Evolutionary conservation across 2,888 invertebrate genomes (phyloP), one percentile per base, ranked within the genome.

Genomic region (Stenodera caucasica): DNA sequence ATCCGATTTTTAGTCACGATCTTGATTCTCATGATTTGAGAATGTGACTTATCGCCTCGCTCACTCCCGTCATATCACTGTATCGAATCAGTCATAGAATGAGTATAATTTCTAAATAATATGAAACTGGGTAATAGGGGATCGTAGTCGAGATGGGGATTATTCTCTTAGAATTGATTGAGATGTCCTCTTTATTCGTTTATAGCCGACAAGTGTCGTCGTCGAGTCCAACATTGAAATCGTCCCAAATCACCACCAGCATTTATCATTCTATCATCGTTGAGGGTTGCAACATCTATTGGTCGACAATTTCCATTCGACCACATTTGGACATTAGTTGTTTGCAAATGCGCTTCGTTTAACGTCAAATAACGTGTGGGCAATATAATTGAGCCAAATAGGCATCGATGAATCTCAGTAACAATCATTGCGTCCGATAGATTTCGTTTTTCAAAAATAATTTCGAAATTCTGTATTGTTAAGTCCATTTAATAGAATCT

Each of bases 271-370:
- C 68, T 67, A 69, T 61, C 45, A 45, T 45, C 45, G 21, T 45
- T 23, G 21, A 45, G 45, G 45, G 45, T 23, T 45, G 23, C 23
- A 45, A 45, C 45, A 23, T 61, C 62, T 71, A 74, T 74, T 70
- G 72, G 71, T 71, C 70, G 67, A 72, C 71, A 72, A 74, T 74
- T 74, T 73, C 70, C 71, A 68, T 66, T 45, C 67, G 71, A 72
- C 74, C 72, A 69, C 72, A 69, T 64, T 70, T 67, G 66, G 71
- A 71, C 71, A 70, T 70, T 69, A 67, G 68, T 67, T 65, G 68
- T 59, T 58, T 60, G 15, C 49, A 30, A 54, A 67, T 63, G 65
- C 67, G 68, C 69, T 71, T 66, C 21, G 66, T 61, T 64, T 67
- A 69, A 70, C 67, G 67, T 45, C n/a, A 45, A 23, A 23, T 7